phyloP scores from a whole-genome alignment of 2,888 invertebrate genomes.

The Troides helena region DNA sequence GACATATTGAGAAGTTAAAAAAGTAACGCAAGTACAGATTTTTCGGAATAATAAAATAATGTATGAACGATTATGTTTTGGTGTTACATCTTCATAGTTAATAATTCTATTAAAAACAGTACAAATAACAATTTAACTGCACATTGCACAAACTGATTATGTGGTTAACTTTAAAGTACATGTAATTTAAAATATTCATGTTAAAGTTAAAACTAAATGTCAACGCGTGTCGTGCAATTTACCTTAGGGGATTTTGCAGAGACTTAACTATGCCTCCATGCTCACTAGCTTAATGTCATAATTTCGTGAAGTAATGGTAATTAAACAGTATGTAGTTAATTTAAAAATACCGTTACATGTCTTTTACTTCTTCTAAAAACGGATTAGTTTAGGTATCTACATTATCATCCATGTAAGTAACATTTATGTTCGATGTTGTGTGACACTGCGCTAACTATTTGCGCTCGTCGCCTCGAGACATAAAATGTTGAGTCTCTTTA shows the following conservation, averaged over 20 bases:
- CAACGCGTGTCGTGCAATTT: constrained; percentile 20
- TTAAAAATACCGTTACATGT: constrained; percentile 1
- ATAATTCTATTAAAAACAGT: neutral
- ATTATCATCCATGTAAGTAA: constrained; percentile 9
- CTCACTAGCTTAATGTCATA: constrained; percentile 24
- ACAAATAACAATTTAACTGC: neutral
- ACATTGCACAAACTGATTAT: neutral
- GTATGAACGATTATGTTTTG: neutral
- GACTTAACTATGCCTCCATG: constrained; percentile 1
- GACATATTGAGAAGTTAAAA: neutral
- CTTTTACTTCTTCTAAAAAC: constrained; percentile 18
- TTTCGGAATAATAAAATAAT: neutral
- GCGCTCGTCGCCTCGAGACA: no score
- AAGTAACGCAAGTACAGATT: no score
- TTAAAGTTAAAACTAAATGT: constrained; percentile 18
- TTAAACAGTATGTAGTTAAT: neutral
- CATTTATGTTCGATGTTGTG: neutral
- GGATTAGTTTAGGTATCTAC: constrained; percentile 2
- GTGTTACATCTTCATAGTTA: neutral
- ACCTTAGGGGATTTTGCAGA: constrained; percentile 2
- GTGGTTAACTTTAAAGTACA: neutral
- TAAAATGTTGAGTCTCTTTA: no score
- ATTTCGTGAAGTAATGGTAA: constrained; percentile 11
- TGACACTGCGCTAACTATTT: no score
- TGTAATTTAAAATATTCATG: neutral